Evolutionary conservation across 2,888 invertebrate species (phyloP).

Genomic region (Drosophila neoperkinsi): DNA sequence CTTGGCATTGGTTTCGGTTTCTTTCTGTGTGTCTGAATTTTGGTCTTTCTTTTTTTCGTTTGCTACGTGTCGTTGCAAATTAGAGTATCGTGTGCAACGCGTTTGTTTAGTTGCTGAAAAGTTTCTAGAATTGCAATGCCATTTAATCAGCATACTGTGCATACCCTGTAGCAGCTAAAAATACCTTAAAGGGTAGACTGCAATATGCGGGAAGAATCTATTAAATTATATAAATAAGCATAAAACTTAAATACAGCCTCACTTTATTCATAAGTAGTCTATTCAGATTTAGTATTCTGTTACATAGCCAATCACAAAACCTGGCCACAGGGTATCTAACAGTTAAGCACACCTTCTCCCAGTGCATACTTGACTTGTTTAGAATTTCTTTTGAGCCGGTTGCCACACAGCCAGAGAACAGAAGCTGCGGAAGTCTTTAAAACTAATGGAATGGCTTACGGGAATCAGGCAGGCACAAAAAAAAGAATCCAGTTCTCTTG

Average conservation of each 20-base stretch:
- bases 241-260: neutral
- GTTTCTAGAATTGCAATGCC: constrained; percentile 68
- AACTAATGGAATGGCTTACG: constrained; percentile 63
- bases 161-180: constrained; percentile 6
- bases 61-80: constrained; percentile 69
- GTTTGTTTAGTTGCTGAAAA: constrained; percentile 62
- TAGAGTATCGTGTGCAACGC: constrained; percentile 71
- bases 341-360: neutral
- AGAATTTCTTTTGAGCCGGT: constrained; percentile 51
- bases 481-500: constrained; percentile 38
- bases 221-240: neutral
- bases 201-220: neutral
- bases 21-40: constrained; percentile 13
- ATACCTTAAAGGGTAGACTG: neutral
- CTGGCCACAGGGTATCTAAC: constrained; percentile 4
- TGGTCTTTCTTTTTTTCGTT: constrained; percentile 28
- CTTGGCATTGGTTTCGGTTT: constrained; percentile 13
- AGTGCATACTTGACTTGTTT: neutral
- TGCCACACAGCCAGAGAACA: constrained; percentile 66
- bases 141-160: constrained; percentile 43
- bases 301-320: neutral
- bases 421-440: constrained; percentile 72
- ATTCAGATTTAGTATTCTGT: neutral
- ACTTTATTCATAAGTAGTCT: neutral
- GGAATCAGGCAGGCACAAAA: constrained; percentile 18